Conservation (phyloP, 2,888 invertebrate species). For the Ecliptopera silaceata region DNA sequence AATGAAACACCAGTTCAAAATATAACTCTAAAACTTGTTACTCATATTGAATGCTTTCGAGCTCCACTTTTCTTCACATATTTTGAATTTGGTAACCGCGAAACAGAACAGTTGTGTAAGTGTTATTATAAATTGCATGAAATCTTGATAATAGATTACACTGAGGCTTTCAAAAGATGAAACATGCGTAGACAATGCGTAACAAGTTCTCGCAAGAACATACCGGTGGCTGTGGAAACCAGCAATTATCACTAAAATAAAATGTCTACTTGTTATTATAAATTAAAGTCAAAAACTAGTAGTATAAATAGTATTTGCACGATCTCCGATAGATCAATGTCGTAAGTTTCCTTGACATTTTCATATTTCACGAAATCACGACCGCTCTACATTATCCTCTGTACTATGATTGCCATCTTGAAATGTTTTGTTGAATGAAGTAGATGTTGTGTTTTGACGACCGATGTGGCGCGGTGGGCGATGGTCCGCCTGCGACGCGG, state of each 20-base stretch:
- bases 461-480: no score
- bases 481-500: no score
- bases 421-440: conserved; percentile 22
- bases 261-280: not conserved
- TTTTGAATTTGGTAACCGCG: conserved; percentile 6
- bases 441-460: no score
- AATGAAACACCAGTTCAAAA: no score
- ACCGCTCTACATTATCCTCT: conserved; percentile 29
- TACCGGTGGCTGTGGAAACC: no score
- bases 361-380: conserved; percentile 43
- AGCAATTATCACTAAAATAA: no score
- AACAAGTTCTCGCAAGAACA: no score
- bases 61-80: not conserved
- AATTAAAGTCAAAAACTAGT: conserved; percentile 1
- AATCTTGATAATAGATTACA: conserved; percentile 15
- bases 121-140: conserved; percentile 10
- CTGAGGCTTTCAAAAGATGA: not conserved
- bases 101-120: not conserved
- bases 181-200: no score
- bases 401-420: conserved; percentile 20
- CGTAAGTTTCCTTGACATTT: conserved; percentile 47
- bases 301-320: conserved; percentile 20
- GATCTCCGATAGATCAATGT: conserved; percentile 26
- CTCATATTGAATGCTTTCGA: no score
- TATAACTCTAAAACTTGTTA: no score